These are phyloP conservation scores for Smutsia gigantea DNA, from an alignment of 2,797 vertebrate species.

Conservation along the genomic window DNA sequence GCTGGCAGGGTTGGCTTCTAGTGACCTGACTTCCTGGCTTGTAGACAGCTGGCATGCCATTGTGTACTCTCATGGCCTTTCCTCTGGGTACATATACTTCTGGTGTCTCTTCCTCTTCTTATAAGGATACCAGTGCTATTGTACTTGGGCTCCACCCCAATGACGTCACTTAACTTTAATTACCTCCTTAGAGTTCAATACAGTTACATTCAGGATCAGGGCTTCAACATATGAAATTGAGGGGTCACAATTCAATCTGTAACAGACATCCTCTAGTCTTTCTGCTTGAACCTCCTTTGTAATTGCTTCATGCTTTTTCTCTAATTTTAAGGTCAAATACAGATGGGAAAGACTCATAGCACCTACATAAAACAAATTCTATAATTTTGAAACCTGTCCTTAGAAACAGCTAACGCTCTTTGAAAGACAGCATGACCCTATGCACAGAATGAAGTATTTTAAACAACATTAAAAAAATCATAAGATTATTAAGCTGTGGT, in stretches of 20 bases:
- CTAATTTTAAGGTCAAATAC: neutral
- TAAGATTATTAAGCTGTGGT: slow-evolving; percentile 46
- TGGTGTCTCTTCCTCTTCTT: neutral
- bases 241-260: neutral
- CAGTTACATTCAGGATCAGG: neutral
- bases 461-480: slow-evolving; percentile 54
- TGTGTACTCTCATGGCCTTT: neutral
- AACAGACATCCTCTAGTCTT: neutral
- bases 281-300: neutral
- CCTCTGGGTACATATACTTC: neutral
- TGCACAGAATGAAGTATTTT: slow-evolving; percentile 54
- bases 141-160: neutral
- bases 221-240: neutral
- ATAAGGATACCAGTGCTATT: neutral
- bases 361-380: slow-evolving; percentile 29
- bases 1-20: neutral
- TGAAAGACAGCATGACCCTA: slow-evolving; percentile 53
- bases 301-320: neutral
- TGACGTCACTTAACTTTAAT: neutral
- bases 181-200: neutral
- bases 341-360: neutral
- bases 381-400: slow-evolving; percentile 65
- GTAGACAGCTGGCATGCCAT: neutral
- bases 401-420: neutral
- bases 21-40: neutral